phyloP scores from a whole-genome alignment of 2,888 invertebrate species.

The Drosophila tanythrix region DNA sequence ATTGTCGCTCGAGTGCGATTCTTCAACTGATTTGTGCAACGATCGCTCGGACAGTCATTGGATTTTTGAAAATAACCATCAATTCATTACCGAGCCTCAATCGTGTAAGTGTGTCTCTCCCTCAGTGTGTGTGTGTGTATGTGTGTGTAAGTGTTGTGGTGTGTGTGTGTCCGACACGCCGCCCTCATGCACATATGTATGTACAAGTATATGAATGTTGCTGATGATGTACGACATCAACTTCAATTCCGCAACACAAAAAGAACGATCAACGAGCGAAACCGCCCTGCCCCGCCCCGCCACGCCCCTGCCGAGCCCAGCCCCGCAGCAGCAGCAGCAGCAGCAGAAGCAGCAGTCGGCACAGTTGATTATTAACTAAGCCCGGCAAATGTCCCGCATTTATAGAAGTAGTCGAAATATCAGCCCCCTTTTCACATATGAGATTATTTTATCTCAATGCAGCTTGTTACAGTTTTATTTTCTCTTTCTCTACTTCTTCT shows the following conservation, averaged over 20 bases:
- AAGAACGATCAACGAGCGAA: constrained; percentile 36
- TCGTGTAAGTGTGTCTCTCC: constrained; percentile 4
- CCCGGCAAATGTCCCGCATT: constrained; percentile 75
- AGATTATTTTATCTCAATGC: constrained; percentile 75
- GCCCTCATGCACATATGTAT: constrained; percentile 63
- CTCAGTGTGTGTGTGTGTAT: constrained; percentile 17
- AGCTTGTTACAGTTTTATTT: constrained; percentile 57
- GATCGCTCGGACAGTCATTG: constrained; percentile 84
- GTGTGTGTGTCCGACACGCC: constrained; percentile 50
- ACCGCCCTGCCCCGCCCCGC: constrained; percentile 34
- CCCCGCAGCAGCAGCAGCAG: constrained; percentile 10
- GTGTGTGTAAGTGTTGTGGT: constrained; percentile 22
- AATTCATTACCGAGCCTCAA: constrained; percentile 69
- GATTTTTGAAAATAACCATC: constrained; percentile 82
- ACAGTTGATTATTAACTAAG: constrained; percentile 76
- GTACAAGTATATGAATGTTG: constrained; percentile 13
- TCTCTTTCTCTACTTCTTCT: constrained; percentile 4
- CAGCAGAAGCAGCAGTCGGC: constrained; percentile 15
- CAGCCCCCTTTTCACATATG: constrained; percentile 43
- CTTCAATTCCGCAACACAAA: constrained; percentile 73
- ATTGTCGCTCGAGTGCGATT: constrained; percentile 83
- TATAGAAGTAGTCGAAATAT: constrained; percentile 44
- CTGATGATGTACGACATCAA: constrained; percentile 61
- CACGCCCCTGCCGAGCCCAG: constrained; percentile 12
- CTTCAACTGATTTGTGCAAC: constrained; percentile 83